Evolutionary conservation across 2,888 invertebrate genomes (phyloP).

Genomic region (Leptothorax acervorum): DNA sequence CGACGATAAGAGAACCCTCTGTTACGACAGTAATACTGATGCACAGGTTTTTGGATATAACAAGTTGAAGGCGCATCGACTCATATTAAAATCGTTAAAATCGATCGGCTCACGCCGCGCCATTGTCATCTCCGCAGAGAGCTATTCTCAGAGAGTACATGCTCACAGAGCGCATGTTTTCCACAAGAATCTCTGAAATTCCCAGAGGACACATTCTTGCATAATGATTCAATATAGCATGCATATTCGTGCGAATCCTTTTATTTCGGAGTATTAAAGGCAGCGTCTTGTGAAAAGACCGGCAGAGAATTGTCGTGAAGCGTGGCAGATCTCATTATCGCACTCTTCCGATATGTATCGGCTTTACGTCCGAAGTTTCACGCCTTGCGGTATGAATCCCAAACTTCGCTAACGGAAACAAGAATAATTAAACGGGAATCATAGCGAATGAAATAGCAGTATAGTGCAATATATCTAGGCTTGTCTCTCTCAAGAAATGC

Average conservation of each 20-base stretch:
- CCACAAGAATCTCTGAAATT: conserved; percentile 40
- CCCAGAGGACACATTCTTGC: conserved; percentile 14
- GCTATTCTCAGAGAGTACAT: conserved; percentile 28
- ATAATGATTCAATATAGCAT: conserved; percentile 35
- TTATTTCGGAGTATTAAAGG: conserved; percentile 25
- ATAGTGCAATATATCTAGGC: conserved; percentile 6
- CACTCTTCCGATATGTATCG: conserved; percentile 49
- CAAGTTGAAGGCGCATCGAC: conserved; percentile 4
- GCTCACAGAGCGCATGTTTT: conserved; percentile 10
- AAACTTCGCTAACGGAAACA: conserved; percentile 36
- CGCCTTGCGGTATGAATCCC: conserved; percentile 2
- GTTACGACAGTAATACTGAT: neutral
- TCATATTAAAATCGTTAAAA: conserved; percentile 59
- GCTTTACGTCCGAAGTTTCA: conserved; percentile 46
- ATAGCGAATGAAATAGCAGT: conserved; percentile 24
- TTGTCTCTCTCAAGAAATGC: neutral
- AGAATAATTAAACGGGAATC: conserved; percentile 43
- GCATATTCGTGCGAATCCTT: conserved; percentile 27
- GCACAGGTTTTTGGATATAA: neutral
- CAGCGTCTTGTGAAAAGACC: neutral
- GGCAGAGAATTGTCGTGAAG: neutral
- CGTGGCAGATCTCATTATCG: conserved; percentile 42
- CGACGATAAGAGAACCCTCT: neutral
- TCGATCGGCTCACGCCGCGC: conserved; percentile 32
- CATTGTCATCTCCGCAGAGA: conserved; percentile 11